These are phyloP conservation scores for Amblyornis subalaris DNA, from an alignment of 2,113 vertebrate species.

Conservation along the genomic window DNA sequence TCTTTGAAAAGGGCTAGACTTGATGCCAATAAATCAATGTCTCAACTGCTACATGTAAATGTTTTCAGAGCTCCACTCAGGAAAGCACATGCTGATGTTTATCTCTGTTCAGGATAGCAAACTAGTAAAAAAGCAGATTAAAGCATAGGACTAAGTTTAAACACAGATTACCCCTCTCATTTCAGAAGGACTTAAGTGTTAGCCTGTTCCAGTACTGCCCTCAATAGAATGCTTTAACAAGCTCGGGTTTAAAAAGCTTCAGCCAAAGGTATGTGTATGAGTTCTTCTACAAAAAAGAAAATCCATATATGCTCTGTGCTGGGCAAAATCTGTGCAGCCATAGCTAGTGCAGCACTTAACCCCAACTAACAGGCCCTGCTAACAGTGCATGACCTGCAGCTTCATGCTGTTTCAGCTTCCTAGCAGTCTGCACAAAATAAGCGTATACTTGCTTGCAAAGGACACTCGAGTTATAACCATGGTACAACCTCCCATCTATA, in stretches of 20 bases:
- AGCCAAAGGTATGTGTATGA: not conserved
- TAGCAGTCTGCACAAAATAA: not conserved
- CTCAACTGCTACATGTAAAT: not conserved
- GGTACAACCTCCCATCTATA: not conserved
- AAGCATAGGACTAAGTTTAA: constrained; percentile 28
- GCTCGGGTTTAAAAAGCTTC: not conserved
- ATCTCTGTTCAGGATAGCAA: not conserved
- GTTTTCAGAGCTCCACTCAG: not conserved
- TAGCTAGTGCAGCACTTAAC: not conserved
- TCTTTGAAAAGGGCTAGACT: not conserved
- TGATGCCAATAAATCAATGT: not conserved
- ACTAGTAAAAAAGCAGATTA: constrained; percentile 42
- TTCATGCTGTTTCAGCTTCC: not conserved
- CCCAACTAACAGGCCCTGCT: not conserved
- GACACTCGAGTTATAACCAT: not conserved
- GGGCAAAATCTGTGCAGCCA: not conserved
- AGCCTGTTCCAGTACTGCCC: not conserved
- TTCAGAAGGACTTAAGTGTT: constrained; percentile 8
- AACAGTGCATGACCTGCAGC: not conserved
- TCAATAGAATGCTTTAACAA: not conserved
- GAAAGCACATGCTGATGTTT: not conserved
- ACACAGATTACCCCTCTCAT: not conserved
- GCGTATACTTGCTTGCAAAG: not conserved
- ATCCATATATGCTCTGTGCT: not conserved
- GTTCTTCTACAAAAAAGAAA: not conserved